These are phyloP conservation scores for Orthosia gothica DNA, from an alignment of 2,888 invertebrate genomes.

Conservation along the genomic window DNA sequence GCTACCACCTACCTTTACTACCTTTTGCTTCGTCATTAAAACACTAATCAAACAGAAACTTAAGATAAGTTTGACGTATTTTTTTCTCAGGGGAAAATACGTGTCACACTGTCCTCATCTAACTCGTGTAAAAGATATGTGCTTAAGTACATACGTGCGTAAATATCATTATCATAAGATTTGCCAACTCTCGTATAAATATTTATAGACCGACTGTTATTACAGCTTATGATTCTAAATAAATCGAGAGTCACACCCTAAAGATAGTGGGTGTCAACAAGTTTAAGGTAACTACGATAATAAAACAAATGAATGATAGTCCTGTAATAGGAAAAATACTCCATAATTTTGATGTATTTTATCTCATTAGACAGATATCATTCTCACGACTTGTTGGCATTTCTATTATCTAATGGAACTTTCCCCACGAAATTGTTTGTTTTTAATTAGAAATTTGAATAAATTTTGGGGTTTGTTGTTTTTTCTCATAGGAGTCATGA, in stretches of 20 bases:
- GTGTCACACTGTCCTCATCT: conserved; percentile 2
- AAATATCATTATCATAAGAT: conserved; percentile 51
- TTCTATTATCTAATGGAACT: conserved; percentile 26
- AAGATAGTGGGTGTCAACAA: conserved; percentile 72
- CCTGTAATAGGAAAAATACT: conserved; percentile 61
- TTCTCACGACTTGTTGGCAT: neutral
- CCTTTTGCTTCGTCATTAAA: no score
- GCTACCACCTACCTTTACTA: no score
- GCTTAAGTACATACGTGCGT: neutral
- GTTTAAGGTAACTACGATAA: conserved; percentile 71
- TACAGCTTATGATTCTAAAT: conserved; percentile 49
- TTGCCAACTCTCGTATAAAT: conserved; percentile 40
- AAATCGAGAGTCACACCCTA: conserved; percentile 65
- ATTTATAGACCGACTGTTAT: conserved; percentile 51
- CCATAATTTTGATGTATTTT: conserved; percentile 44
- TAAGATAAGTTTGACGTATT: neutral
- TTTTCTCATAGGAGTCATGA: no score
- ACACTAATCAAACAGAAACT: no score
- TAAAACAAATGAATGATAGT: conserved; percentile 49
- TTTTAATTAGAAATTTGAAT: neutral
- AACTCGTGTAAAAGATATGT: conserved; percentile 11
- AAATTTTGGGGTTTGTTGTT: neutral
- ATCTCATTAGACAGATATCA: conserved; percentile 6
- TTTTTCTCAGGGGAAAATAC: conserved; percentile 48
- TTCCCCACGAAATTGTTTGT: conserved; percentile 22